Conservation (phyloP, 2,888 invertebrate genomes). For the Ochlodes sylvanus region DNA sequence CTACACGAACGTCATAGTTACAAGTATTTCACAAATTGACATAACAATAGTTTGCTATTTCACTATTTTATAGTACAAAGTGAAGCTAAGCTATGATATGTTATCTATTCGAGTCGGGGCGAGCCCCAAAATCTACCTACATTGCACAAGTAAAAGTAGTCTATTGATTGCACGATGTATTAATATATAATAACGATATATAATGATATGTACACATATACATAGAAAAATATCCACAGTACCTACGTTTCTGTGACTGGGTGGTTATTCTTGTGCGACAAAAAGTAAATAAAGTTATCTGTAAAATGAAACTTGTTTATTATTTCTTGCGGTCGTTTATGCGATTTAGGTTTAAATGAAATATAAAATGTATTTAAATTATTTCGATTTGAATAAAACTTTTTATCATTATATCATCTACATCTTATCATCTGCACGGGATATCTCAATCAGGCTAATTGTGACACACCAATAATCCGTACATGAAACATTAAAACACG, state of each 20-base stretch:
- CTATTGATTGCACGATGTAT: constrained; percentile 19
- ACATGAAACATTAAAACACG: too few relatives aligned
- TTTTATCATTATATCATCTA: too few relatives aligned
- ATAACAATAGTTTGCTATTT: constrained; percentile 40
- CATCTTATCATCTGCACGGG: too few relatives aligned
- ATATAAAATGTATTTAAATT: too few relatives aligned
- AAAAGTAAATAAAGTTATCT: background rate
- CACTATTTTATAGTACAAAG: constrained; percentile 40
- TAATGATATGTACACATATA: constrained; percentile 1
- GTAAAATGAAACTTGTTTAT: too few relatives aligned
- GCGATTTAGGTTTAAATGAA: too few relatives aligned
- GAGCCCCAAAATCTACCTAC: constrained; percentile 46
- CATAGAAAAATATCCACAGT: background rate
- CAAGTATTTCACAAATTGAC: constrained; percentile 40
- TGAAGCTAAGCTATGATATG: constrained; percentile 66
- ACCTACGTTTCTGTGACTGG: background rate
- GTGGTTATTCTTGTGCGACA: background rate
- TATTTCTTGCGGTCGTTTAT: too few relatives aligned
- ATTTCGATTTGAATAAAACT: too few relatives aligned
- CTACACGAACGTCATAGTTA: background rate
- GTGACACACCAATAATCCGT: too few relatives aligned
- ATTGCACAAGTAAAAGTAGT: constrained; percentile 48
- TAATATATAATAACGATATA: constrained; percentile 7
- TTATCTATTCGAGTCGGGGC: constrained; percentile 63
- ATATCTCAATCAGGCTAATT: too few relatives aligned